Evolutionary conservation across 2,797 vertebrate genomes (phyloP), one percentile per base, ranked within the genome.

Genomic region (Gallinago solitaria): DNA sequence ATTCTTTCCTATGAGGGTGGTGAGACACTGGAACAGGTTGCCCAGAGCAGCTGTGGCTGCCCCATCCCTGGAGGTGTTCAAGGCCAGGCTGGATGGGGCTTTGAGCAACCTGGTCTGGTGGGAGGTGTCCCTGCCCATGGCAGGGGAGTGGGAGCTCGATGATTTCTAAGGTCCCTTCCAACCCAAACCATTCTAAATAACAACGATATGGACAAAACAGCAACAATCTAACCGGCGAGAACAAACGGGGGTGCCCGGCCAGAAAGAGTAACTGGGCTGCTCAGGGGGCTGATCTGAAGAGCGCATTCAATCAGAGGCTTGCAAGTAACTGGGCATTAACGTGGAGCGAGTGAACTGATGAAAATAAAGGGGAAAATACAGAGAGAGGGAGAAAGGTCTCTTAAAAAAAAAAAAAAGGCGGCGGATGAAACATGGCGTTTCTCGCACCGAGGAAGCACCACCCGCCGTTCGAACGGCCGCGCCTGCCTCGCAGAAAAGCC

Each of bases 371-470:
- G 1, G 14, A 45, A 57, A 81, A 56, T 0, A 10, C 0, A 0
- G 8, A 10, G 23, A 2, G 9, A 37, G 2, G 3, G 9, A 37
- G 2, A 4, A 24, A 28, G 2, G 2, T 1, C 6, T 17, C 57
- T 5, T 4, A 43, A 43, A 41, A 41, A 41, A 41, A 41, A 16
- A 41, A 41, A 41, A 16, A 41, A 43, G 41, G 27, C 12, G 2
- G 18, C 1, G 4, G 10, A 3, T 4, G 32, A 14, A 18, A 4
- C 0, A 3, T 0, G 16, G 15, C 0, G 1, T 17, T 45, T 11
- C 28, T 11, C 57, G 4, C 9, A 0, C 0, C 0, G 35, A 2
- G 0, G 9, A 28, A 18, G 2, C 0, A 3, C 30, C 1, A 4
- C 33, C 43, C 5, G 69, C 16, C 13, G 2, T 6, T 2, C 1